Conservation (phyloP, 2,797 vertebrate species). For the Loris lydekkerianus region DNA sequence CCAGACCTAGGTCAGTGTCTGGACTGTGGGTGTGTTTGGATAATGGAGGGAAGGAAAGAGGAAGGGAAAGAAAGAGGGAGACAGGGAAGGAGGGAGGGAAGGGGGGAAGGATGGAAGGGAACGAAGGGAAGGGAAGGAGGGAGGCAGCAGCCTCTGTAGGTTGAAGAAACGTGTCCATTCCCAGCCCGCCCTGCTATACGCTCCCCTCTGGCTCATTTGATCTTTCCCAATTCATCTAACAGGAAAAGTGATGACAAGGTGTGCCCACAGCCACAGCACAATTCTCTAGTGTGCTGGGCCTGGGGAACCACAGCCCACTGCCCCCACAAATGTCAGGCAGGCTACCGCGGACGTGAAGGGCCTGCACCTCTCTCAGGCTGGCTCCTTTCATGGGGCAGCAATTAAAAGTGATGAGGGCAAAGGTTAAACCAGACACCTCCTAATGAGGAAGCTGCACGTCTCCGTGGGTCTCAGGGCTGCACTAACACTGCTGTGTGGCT, state of each 20-base stretch:
- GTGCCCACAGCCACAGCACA: constrained; percentile 69
- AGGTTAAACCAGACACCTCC: constrained; percentile 82
- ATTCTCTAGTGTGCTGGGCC: constrained; percentile 22
- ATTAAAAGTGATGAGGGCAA: constrained; percentile 88
- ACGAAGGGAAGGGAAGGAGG: too few relatives aligned
- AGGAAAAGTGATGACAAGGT: constrained; percentile 81
- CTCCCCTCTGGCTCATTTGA: constrained; percentile 79
- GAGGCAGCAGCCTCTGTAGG: rapidly evolving
- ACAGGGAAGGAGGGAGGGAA: rapidly evolving
- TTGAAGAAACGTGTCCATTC: too few relatives aligned
- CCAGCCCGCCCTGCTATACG: constrained; percentile 17
- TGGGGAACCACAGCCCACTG: constrained; percentile 44
- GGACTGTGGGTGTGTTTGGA: neutral
- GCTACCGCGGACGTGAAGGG: constrained; percentile 38
- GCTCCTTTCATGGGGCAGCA: constrained; percentile 80
- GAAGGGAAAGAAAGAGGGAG: rapidly evolving
- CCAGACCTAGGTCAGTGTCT: neutral
- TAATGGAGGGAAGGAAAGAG: rapidly evolving
- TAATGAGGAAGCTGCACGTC: constrained; percentile 76
- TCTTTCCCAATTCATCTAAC: constrained; percentile 81
- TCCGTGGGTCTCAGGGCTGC: too few relatives aligned
- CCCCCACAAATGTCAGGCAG: constrained; percentile 76
- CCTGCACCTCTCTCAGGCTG: too few relatives aligned
- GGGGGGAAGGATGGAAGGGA: rapidly evolving
- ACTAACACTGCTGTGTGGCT: too few relatives aligned